These are phyloP conservation scores for Gymnothorax reevesii DNA, from an alignment of 2,797 vertebrate genomes.

Conservation along the genomic window DNA sequence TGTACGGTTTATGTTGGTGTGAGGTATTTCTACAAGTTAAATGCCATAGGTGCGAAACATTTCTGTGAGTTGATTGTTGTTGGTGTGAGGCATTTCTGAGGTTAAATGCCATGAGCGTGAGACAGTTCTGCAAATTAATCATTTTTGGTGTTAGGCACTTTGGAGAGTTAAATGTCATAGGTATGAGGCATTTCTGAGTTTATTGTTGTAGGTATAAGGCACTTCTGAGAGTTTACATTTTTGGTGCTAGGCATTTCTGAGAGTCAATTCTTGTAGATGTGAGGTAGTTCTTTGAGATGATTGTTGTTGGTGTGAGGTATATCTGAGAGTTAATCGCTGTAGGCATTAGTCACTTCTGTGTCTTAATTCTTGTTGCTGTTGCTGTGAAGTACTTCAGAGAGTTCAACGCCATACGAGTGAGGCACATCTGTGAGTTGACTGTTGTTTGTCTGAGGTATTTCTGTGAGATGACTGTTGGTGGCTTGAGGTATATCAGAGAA, in stretches of 20 bases:
- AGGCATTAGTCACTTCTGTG: too few species aligned
- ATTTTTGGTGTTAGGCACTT: not conserved
- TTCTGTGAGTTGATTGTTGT: constrained; percentile 23
- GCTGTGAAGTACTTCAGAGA: not conserved
- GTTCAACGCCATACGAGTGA: constrained; percentile 36
- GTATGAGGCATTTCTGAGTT: constrained; percentile 32
- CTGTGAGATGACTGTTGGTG: not conserved
- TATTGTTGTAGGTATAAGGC: too few species aligned
- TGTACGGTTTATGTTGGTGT: not conserved
- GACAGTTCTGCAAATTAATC: not conserved
- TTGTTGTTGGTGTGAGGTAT: not conserved
- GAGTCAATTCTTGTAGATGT: constrained; percentile 18
- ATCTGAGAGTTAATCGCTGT: not conserved
- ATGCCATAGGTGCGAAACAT: constrained; percentile 35
- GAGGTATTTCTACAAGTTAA: constrained; percentile 20
- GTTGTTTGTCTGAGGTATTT: not conserved
- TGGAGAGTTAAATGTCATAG: constrained; percentile 35
- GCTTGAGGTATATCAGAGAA: too few species aligned
- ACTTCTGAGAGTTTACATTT: too few species aligned
- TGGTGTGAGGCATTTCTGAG: too few species aligned
- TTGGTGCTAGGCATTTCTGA: too few species aligned
- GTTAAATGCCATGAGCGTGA: too few species aligned
- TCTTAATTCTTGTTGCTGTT: too few species aligned
- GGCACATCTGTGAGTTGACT: constrained; percentile 26
- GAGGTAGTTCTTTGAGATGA: constrained; percentile 29